Conservation (phyloP, 2,797 vertebrate species). For the Helarctos malayanus region DNA sequence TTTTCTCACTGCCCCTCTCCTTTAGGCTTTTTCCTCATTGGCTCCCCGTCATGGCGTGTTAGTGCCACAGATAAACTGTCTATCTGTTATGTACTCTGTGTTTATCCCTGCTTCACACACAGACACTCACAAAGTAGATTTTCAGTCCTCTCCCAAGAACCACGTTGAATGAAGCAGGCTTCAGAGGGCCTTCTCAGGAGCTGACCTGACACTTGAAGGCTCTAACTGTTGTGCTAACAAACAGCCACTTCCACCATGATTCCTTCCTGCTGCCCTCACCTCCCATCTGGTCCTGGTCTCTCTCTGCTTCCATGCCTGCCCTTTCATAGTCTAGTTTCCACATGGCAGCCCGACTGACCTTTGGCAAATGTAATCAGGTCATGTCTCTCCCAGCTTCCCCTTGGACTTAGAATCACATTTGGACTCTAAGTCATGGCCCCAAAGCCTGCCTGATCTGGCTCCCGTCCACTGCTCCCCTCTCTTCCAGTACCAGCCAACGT, state of each 20-base stretch:
- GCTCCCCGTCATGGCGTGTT: neutral
- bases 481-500: neutral
- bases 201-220: neutral
- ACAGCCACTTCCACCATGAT: neutral
- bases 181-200: neutral
- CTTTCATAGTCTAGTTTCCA: neutral
- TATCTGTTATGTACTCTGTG: neutral
- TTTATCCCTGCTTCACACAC: neutral
- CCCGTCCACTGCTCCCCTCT: neutral
- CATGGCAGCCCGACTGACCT: neutral
- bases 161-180: neutral
- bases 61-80: neutral
- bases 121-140: neutral
- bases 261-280: neutral
- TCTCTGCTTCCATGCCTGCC: neutral
- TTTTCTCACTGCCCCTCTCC: neutral
- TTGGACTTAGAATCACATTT: neutral
- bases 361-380: neutral
- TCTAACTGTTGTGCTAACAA: neutral
- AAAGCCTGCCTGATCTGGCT: neutral
- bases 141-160: neutral
- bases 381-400: neutral
- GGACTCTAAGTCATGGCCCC: neutral
- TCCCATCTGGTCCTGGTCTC: neutral
- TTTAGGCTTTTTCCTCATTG: neutral